Evolutionary conservation across 2,113 vertebrate species (phyloP).

Genomic region (Cyphomyrus plagiostoma): DNA sequence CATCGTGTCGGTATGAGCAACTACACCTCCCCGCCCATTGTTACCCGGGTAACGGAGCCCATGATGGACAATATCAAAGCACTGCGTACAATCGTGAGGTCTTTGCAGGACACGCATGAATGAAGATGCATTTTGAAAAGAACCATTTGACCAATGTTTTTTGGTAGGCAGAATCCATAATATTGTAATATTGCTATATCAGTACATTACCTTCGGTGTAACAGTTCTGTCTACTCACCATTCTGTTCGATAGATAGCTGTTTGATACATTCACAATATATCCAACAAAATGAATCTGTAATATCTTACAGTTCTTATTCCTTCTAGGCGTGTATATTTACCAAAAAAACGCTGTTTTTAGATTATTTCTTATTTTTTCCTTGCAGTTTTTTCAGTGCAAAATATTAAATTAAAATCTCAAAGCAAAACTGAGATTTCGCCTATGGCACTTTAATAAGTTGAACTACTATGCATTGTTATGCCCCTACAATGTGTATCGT

Average conservation of each 20-base stretch:
- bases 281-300: background rate
- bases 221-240: background rate
- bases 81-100: background rate
- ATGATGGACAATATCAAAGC: background rate
- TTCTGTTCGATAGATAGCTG: background rate
- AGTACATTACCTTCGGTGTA: background rate
- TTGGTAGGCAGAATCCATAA: background rate
- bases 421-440: background rate
- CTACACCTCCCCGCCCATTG: background rate
- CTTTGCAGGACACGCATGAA: background rate
- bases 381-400: background rate
- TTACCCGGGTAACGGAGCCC: background rate
- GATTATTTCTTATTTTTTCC: background rate
- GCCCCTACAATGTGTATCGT: background rate
- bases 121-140: background rate
- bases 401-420: background rate
- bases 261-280: background rate
- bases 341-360: background rate
- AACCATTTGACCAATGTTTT: background rate
- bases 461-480: background rate
- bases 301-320: background rate
- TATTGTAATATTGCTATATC: background rate
- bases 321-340: background rate
- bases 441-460: background rate
- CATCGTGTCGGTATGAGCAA: slow-evolving; percentile 77